Base-by-base conservation (phyloP, 1,140 invertebrate species). In the Drosophila fuyamai region DNA sequence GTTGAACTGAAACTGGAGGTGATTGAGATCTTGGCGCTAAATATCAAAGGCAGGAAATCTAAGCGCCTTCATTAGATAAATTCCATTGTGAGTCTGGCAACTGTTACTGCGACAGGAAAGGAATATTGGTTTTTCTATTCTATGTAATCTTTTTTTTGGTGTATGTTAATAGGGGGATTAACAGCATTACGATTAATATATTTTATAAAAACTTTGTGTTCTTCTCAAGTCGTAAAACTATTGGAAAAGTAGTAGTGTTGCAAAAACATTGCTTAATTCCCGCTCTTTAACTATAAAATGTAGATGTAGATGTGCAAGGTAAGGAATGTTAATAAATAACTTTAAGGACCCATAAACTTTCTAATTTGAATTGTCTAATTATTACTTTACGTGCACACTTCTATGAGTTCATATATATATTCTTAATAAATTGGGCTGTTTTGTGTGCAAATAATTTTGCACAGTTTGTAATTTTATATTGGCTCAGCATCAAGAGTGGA, bases 11-110 rank as follows among this genome's bases (percentile, higher is more conserved):
- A 18, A n/a, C 23, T n/a, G 13, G 13, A 10, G 44, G 23, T 12
- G 56, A 55, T 63, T 56, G 41, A 50, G 29, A 59, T 74, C 48
- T 36, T 43, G 58, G 32, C 66, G 79, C 63, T 57, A 35, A 68
- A 73, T 65, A 71, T 82, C 41, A 85, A 82, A 76, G 65, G 62
- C 57, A 48, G 44, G 14, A 35, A 9, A 78, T 63, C 36, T 53
- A 27, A 66, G 74, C 48, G 51, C 46, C 5, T 60, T 76, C 55
- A 77, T 84, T 71, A 56, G 16, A 18, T 36, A 36, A 65, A 61
- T 77, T 50, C 51, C 81, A 43, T 68, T 68, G 51, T 48, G 41
- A 63, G 43, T 7, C 47, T 70, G 29, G 36, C 23, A 35, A 61
- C 47, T 44, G 63, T 57, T 55, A 43, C 7, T 50, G 43, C 29